Evolutionary conservation across 2,113 vertebrate species (phyloP).

Genomic region (Nothoprocta perdicaria): DNA sequence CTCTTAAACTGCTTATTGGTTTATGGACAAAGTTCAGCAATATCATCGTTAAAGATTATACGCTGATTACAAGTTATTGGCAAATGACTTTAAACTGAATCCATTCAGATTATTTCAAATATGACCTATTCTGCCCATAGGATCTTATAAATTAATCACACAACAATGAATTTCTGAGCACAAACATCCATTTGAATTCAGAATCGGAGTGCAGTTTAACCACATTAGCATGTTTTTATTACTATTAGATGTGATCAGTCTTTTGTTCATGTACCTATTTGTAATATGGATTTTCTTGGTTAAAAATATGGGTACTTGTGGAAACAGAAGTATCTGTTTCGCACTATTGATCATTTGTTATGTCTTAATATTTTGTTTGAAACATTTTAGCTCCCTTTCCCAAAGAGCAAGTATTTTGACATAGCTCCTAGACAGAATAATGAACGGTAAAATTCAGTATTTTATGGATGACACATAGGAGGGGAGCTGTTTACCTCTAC

Average conservation of each 20-base stretch:
- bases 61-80: slow-evolving; percentile 58
- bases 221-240: slow-evolving; percentile 15
- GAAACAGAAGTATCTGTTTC: not conserved
- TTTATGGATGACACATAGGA: slow-evolving; percentile 10
- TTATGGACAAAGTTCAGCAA: slow-evolving; percentile 45
- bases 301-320: slow-evolving; percentile 4
- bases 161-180: not conserved
- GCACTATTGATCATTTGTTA: not conserved
- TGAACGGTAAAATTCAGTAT: slow-evolving; percentile 10
- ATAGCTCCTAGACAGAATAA: not conserved
- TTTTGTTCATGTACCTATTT: not conserved
- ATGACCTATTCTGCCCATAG: slow-evolving; percentile 35
- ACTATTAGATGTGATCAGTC: not conserved
- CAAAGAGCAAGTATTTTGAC: not conserved
- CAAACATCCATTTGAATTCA: slow-evolving; percentile 21
- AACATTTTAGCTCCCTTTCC: not conserved
- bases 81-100: slow-evolving; percentile 41
- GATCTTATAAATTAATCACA: slow-evolving; percentile 47
- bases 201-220: not conserved
- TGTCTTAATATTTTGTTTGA: slow-evolving; percentile 1
- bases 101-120: slow-evolving; percentile 38
- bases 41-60: slow-evolving; percentile 48
- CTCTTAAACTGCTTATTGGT: slow-evolving; percentile 60
- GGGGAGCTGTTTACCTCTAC: slow-evolving; percentile 12
- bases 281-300: not conserved